phyloP scores from a whole-genome alignment of 2,113 vertebrate genomes.

The Lota lota region DNA sequence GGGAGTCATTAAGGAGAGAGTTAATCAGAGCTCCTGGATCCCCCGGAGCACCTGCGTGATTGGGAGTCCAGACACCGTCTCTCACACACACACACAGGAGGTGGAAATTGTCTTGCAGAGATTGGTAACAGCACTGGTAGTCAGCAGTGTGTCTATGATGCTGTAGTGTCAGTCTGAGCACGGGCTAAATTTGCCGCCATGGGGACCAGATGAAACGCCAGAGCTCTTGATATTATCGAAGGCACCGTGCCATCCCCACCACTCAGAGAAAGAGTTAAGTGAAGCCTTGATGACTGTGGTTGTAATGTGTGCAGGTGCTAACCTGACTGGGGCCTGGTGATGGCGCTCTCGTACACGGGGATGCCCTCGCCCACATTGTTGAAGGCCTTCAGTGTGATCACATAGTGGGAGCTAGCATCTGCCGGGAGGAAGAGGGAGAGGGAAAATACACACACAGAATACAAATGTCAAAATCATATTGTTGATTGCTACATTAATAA shows the following conservation, averaged over 20 bases:
- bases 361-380: slow-evolving; percentile 97
- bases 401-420: slow-evolving; percentile 97
- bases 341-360: slow-evolving; percentile 94
- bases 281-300: too few relatives aligned
- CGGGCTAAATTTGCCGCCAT: background rate
- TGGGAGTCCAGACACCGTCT: slow-evolving; percentile 39
- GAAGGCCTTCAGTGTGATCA: slow-evolving; percentile 94
- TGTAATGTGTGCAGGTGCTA: slow-evolving; percentile 25
- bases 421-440: slow-evolving; percentile 18
- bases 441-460: background rate
- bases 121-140: background rate
- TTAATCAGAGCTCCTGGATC: slow-evolving; percentile 29
- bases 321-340: slow-evolving; percentile 94
- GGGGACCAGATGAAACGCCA: background rate
- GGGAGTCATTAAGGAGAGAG: slow-evolving; percentile 18
- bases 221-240: background rate
- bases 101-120: background rate
- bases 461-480: too few relatives aligned
- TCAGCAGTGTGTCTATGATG: too few relatives aligned
- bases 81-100: background rate
- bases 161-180: background rate
- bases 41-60: slow-evolving; percentile 33
- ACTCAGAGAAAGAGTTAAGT: too few relatives aligned
- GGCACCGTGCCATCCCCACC: background rate
- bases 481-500: too few relatives aligned